Evolutionary conservation across 2,888 invertebrate genomes (phyloP), one percentile per base, ranked within the genome.

Genomic region (Teinopalpus imperialis): DNA sequence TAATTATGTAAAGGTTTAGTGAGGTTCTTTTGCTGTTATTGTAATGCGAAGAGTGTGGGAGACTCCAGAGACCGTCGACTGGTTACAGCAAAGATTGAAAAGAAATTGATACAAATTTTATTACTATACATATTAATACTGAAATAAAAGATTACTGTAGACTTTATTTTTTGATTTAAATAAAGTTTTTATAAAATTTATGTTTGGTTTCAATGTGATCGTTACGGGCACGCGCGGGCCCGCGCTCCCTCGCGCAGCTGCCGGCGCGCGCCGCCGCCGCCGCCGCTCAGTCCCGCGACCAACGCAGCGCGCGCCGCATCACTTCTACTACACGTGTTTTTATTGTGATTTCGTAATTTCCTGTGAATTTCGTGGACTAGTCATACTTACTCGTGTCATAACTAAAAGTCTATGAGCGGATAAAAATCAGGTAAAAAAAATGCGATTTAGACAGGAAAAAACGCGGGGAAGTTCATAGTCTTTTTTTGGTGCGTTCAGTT

Each of bases 81-180:
- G n/a, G n/a, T n/a, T n/a, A 16, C 16, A 4, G 16, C 16, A 16
- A 48, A 39, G 48, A 52, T 41, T 49, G 53, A 53, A 43, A 40
- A 57, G 53, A 71, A 70, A 75, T 74, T 79, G 76, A 75, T 80
- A 77, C 72, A 80, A 78, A 72, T 74, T 76, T 77, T 63, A 75
- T 74, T 69, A 77, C 70, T 82, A 83, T 82, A 85, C 69, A 74
- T 74, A 76, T 67, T 75, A 73, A 78, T 72, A 76, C 71, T 73
- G 70, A 78, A 79, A 59, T 65, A 69, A 74, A 81, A 74, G 71
- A 75, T 74, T 82, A 82, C 77, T 87, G 87, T 87, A 87, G 83
- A 85, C 78, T 87, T 88, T 88, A 88, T 88, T 88, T 88, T 88
- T 88, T 80, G 86, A 88, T 83, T 87, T 86, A 82, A 88, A 85